Conservation (phyloP, 2,113 vertebrate genomes). For the Dascyllus trimaculatus region DNA sequence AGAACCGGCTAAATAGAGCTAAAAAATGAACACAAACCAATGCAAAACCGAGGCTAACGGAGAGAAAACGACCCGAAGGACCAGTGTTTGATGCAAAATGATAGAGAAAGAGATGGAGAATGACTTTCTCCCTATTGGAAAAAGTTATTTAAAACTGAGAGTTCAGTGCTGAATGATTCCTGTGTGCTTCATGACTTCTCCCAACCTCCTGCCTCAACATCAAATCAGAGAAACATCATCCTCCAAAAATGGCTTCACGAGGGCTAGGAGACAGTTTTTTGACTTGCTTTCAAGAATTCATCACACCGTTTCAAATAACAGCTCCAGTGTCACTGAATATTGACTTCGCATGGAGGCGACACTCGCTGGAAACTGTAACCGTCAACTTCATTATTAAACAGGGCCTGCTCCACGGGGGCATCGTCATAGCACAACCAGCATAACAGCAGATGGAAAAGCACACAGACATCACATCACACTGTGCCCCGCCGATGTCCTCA, state of each 20-base stretch:
- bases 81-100: not conserved
- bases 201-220: not conserved
- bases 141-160: not conserved
- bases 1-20: not conserved
- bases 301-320: constrained; percentile 21
- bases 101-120: not conserved
- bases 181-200: not conserved
- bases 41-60: not conserved
- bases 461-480: constrained; percentile 12
- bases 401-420: not conserved
- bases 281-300: not conserved
- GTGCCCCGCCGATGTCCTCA: constrained; percentile 22
- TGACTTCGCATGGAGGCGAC: constrained; percentile 36
- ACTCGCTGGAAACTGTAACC: constrained; percentile 43
- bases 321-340: constrained; percentile 45
- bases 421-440: constrained; percentile 16
- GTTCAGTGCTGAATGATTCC: not conserved
- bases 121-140: not conserved
- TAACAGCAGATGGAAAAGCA: constrained; percentile 13
- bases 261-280: not conserved
- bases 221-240: not conserved
- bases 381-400: constrained; percentile 47
- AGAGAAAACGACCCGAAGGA: not conserved
- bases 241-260: not conserved
- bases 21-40: not conserved